Evolutionary conservation across 2,113 vertebrate genomes (phyloP), one percentile per base, ranked within the genome.

Genomic region (Pao palembangensis): DNA sequence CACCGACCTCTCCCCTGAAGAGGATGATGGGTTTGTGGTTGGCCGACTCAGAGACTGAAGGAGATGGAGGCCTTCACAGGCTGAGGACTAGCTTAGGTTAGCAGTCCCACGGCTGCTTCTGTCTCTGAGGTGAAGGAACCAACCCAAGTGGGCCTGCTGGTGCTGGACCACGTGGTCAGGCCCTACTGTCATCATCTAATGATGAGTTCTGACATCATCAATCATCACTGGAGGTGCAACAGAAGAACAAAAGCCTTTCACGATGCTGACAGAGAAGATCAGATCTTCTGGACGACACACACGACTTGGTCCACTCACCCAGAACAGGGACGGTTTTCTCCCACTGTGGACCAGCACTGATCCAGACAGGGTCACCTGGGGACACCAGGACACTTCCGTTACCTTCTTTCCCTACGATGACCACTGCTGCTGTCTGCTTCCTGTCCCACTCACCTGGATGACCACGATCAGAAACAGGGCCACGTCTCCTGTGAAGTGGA

Each of bases 331-430:
- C 0, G 88, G 90, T 46, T 53, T 87, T 60, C 89, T 89, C 5
- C 86, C 90, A 64, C 89, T 83, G 69, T 92, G 90, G 64, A 92
- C 79, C 74, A 92, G 56, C 50, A 90, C 87, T 0, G 91, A 88
- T 3, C 91, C 91, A 48, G 91, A 92, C 55, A 89, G 38, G 3
- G 85, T 75, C 51, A 91, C 83, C 91, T 92, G 65, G 34, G 34
- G 25, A 28, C 25, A 28, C 1, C 25, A 28, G 16, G 16, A 38
- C 34, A 44, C 3, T 5, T 44, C 3, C 17, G 16, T 5, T 7
- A 17, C 5, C 1, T 44, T 12, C 1, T 44, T 3, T 17, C 14
- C 5, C 10, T 3, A 16, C 43, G 1, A 16, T 17, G 13, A 7
- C 3, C 2, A 5, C 43, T 34, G 31, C 11, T 8, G 8, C 8